Conservation (phyloP, 2,113 vertebrate genomes). For the Grammomys dolichurus region DNA sequence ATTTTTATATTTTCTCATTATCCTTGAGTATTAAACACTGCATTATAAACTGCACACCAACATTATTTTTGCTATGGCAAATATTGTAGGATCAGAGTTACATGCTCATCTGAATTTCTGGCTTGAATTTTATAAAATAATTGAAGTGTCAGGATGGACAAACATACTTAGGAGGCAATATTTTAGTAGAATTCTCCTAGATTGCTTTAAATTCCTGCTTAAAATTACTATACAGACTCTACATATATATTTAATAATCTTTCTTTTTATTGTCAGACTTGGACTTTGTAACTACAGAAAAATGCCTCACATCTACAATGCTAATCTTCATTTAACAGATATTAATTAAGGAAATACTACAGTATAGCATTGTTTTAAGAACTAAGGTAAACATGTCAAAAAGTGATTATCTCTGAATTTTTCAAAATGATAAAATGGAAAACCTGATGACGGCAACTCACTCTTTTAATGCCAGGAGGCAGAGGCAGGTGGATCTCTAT, state of each 20-base stretch:
- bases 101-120: neutral
- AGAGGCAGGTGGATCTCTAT: neutral
- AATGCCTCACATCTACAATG: neutral
- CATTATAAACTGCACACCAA: neutral
- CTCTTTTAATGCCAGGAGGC: neutral
- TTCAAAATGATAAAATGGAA: neutral
- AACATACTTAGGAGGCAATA: neutral
- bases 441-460: neutral
- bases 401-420: neutral
- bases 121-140: neutral
- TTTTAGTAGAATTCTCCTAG: neutral
- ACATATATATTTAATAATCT: neutral
- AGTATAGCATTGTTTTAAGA: neutral
- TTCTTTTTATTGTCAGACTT: neutral
- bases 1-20: neutral
- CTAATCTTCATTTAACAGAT: neutral
- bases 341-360: neutral
- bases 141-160: neutral
- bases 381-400: neutral
- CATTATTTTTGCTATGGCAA: neutral
- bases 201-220: neutral
- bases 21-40: neutral
- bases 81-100: neutral
- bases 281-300: neutral
- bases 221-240: neutral